Conservation (phyloP, 2,113 vertebrate genomes). For the Manacus vitellinus region DNA sequence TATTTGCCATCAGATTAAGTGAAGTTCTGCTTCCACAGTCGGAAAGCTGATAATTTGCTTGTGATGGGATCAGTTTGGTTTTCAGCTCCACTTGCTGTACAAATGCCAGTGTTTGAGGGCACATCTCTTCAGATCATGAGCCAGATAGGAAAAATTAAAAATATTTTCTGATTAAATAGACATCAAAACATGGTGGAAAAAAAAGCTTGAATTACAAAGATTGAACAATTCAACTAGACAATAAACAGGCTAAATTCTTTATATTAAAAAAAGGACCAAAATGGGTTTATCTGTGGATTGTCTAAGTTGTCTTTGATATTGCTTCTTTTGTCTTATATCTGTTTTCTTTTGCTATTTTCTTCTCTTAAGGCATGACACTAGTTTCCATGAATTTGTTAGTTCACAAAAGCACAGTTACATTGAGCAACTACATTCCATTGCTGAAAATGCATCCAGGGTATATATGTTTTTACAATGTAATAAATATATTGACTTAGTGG, state of each 20-base stretch:
- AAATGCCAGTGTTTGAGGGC: constrained; percentile 43
- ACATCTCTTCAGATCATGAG: not conserved
- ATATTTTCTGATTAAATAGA: constrained; percentile 46
- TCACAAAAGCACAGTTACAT: too few species aligned
- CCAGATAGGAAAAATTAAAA: constrained; percentile 17
- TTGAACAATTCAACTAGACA: not conserved
- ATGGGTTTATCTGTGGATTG: not conserved
- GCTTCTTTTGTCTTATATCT: not conserved
- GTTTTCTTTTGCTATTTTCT: not conserved
- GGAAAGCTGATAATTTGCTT: constrained; percentile 70
- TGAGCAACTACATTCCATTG: not conserved
- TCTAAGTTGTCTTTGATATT: not conserved
- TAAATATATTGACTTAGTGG: not conserved
- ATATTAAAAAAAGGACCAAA: not conserved
- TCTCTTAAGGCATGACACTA: not conserved
- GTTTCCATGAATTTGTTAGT: not conserved
- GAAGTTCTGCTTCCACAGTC: constrained; percentile 73
- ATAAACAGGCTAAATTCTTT: not conserved
- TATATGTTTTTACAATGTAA: not conserved
- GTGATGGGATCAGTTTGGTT: constrained; percentile 32
- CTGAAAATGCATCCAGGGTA: not conserved
- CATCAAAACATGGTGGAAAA: not conserved
- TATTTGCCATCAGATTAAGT: constrained; percentile 74
- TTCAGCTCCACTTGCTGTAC: constrained; percentile 44
- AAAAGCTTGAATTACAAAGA: not conserved